phyloP scores from a whole-genome alignment of 1,140 invertebrate species.

The Dendrolimus kikuchii region DNA sequence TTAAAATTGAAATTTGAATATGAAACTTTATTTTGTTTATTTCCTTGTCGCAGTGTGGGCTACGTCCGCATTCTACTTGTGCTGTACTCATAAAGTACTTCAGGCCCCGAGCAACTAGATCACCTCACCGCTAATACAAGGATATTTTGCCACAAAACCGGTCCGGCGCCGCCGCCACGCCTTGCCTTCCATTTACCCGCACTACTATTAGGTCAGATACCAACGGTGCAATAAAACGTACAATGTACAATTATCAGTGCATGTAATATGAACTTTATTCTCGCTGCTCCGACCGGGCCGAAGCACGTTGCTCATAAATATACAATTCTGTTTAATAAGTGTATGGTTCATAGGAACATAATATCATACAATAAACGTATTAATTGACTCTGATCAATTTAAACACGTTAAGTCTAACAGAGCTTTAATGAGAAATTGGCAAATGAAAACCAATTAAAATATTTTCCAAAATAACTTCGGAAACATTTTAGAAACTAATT shows the following conservation, averaged over 20 bases:
- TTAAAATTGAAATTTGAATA: too few relatives aligned
- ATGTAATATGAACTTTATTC: constrained; percentile 1
- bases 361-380: too few relatives aligned
- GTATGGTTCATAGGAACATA: too few relatives aligned
- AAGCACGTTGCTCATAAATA: not conserved
- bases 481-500: too few relatives aligned
- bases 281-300: not conserved
- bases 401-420: too few relatives aligned
- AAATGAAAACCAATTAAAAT: too few relatives aligned
- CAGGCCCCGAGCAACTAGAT: constrained; percentile 47
- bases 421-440: too few relatives aligned
- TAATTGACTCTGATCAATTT: too few relatives aligned
- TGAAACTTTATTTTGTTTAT: constrained; percentile 26
- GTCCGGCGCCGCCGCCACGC: constrained; percentile 43
- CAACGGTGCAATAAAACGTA: constrained; percentile 14
- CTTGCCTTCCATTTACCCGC: constrained; percentile 55
- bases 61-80: constrained; percentile 57
- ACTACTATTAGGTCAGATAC: constrained; percentile 24
- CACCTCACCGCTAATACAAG: constrained; percentile 57
- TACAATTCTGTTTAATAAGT: too few relatives aligned
- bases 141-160: constrained; percentile 43
- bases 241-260: constrained; percentile 7
- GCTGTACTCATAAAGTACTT: constrained; percentile 24
- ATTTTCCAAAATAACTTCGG: too few relatives aligned
- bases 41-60: constrained; percentile 55